These are phyloP conservation scores for Callipepla squamata DNA, from an alignment of 2,113 vertebrate species.

Conservation along the genomic window DNA sequence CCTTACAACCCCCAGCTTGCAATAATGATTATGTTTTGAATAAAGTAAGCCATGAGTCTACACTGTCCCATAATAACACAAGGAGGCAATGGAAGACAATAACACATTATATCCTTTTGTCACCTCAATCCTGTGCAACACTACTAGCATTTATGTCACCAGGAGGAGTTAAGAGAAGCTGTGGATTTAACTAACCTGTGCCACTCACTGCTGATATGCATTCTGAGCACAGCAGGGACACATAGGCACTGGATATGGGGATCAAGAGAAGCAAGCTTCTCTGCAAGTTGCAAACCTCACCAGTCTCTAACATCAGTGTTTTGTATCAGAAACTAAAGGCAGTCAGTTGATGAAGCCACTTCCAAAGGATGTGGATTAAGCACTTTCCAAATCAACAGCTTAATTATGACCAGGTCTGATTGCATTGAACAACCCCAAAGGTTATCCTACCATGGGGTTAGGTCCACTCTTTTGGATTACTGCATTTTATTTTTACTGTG, in stretches of 20 bases:
- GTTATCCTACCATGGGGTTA: background rate
- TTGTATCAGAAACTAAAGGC: constrained; percentile 16
- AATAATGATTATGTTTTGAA: background rate
- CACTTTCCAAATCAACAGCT: background rate
- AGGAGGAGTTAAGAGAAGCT: constrained; percentile 24
- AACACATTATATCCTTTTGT: background rate
- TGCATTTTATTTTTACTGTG: background rate
- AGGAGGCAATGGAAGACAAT: background rate
- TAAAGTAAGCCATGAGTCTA: background rate
- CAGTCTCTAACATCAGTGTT: background rate
- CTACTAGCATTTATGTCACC: background rate
- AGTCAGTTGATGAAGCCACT: constrained; percentile 5
- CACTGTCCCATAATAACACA: background rate
- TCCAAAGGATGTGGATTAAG: background rate
- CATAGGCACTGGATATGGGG: constrained; percentile 3
- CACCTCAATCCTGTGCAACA: background rate
- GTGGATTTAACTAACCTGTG: constrained; percentile 13
- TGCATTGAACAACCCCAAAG: background rate
- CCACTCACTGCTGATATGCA: background rate
- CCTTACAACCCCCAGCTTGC: too few species aligned
- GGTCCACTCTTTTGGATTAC: background rate
- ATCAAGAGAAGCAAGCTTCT: constrained; percentile 11
- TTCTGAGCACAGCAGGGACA: background rate
- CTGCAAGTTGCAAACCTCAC: constrained; percentile 22
- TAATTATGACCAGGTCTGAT: background rate